Percentiles rank a stretch among this genome's conserved stretches.
Evolutionary conservation across 2,113 vertebrate genomes (phyloP).

Genomic region (Pangasianodon gigas): DNA sequence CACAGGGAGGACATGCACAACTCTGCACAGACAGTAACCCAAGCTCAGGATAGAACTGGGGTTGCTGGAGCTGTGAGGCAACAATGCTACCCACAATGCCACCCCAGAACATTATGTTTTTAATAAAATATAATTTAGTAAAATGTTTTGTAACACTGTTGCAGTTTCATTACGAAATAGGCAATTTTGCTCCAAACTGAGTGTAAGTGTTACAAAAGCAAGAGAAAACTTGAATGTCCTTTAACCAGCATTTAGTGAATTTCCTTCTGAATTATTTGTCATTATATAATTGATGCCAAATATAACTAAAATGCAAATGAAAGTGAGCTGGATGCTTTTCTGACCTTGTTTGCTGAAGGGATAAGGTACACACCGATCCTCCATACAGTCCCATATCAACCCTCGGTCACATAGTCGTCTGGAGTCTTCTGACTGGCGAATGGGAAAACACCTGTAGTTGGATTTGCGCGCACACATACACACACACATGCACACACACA

Average conservation of each 20-base stretch:
- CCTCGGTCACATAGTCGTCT: slow-evolving; percentile 75
- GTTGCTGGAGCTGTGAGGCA: not conserved
- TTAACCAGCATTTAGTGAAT: not conserved
- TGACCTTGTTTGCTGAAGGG: slow-evolving; percentile 69
- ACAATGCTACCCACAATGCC: not conserved
- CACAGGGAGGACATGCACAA: not conserved
- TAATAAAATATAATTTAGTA: too few species aligned
- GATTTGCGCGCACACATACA: not conserved
- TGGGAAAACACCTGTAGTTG: slow-evolving; percentile 65
- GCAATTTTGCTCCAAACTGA: not conserved
- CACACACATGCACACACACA: slow-evolving; percentile 7
- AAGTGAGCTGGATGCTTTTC: slow-evolving; percentile 6
- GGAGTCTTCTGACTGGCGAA: slow-evolving; percentile 60
- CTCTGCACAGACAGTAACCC: not conserved
- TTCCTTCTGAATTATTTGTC: not conserved
- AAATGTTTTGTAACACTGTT: too few species aligned
- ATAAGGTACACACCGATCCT: slow-evolving; percentile 83
- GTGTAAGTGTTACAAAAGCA: not conserved
- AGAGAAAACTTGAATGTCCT: not conserved
- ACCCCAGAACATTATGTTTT: too few species aligned
- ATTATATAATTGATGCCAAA: not conserved
- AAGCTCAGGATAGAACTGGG: not conserved
- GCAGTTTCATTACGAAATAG: too few species aligned
- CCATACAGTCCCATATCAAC: slow-evolving; percentile 86
- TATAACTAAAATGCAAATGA: not conserved